Conservation (phyloP, 2,888 invertebrate genomes). For the Volucella inflata region DNA sequence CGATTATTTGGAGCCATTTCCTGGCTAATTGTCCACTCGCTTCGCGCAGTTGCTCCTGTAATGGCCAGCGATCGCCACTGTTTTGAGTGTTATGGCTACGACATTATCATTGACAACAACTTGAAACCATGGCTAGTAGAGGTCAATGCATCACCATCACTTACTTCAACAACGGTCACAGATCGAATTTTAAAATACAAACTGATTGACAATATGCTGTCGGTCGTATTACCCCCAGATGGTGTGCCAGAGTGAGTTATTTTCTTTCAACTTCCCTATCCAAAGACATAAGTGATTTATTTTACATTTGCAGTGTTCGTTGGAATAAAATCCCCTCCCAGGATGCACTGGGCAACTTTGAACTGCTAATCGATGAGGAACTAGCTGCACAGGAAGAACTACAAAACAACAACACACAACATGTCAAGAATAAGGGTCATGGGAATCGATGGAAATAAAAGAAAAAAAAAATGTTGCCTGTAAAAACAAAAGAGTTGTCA, state of each 20-base stretch:
- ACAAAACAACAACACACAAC: constrained; percentile 58
- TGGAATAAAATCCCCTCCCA: constrained; percentile 92
- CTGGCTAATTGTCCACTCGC: constrained; percentile 95
- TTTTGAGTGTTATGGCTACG: constrained; percentile 93
- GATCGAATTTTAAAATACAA: constrained; percentile 97
- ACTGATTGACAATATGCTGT: constrained; percentile 95
- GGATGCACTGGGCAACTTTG: constrained; percentile 93
- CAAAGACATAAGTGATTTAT: no score
- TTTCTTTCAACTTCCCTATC: no score
- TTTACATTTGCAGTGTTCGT: constrained; percentile 85
- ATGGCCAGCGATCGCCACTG: constrained; percentile 95
- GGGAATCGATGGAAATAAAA: constrained; percentile 81
- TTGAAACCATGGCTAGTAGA: constrained; percentile 97
- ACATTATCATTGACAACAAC: constrained; percentile 97
- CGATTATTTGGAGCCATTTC: constrained; percentile 94
- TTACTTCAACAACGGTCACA: constrained; percentile 96
- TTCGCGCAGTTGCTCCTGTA: constrained; percentile 95
- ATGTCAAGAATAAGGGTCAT: constrained; percentile 73
- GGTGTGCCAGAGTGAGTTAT: constrained; percentile 91
- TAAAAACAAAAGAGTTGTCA: constrained; percentile 56
- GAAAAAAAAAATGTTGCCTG: background rate
- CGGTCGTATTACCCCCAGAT: constrained; percentile 94
- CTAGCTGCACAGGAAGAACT: constrained; percentile 87
- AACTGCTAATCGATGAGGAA: constrained; percentile 93
- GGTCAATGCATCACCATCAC: constrained; percentile 96